phyloP scores from a whole-genome alignment of 1,140 invertebrate genomes.

The Brachionus rubens region DNA sequence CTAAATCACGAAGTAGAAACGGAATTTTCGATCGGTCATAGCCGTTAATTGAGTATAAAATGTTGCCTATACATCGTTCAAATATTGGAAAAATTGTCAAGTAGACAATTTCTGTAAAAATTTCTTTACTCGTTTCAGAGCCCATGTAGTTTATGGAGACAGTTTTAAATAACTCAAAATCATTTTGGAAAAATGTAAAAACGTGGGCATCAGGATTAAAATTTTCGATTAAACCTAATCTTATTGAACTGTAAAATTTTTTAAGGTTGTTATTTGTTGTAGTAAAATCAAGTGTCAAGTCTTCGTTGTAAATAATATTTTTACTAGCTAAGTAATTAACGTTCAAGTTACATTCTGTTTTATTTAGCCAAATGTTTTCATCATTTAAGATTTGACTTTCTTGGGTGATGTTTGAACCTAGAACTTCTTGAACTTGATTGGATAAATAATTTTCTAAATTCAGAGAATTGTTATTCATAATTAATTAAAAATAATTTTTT shows the following conservation, averaged over 20 bases:
- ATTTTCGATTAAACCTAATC: neutral
- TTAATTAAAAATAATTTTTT: no score
- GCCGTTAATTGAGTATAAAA: neutral
- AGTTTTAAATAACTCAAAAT: neutral
- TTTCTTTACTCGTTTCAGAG: no score
- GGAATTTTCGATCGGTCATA: neutral
- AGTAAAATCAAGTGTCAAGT: neutral
- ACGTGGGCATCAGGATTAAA: neutral
- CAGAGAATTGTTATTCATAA: no score
- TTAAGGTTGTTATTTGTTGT: neutral
- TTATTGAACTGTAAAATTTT: neutral
- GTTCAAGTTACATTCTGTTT: neutral
- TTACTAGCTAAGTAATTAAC: neutral
- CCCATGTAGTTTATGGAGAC: neutral
- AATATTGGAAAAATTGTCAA: neutral
- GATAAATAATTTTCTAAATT: neutral
- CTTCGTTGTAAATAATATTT: neutral
- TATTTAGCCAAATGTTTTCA: neutral
- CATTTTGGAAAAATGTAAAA: neutral
- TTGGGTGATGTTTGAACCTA: neutral
- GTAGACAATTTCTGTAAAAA: neutral
- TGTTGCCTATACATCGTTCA: conserved; percentile 2
- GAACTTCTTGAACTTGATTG: neutral
- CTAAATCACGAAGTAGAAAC: conserved; percentile 17
- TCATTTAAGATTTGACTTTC: neutral